Percentiles rank a stretch among this genome's conserved stretches.
Evolutionary conservation across 1,140 invertebrate genomes (phyloP).

Genomic region (Protaetia brevitarsis): DNA sequence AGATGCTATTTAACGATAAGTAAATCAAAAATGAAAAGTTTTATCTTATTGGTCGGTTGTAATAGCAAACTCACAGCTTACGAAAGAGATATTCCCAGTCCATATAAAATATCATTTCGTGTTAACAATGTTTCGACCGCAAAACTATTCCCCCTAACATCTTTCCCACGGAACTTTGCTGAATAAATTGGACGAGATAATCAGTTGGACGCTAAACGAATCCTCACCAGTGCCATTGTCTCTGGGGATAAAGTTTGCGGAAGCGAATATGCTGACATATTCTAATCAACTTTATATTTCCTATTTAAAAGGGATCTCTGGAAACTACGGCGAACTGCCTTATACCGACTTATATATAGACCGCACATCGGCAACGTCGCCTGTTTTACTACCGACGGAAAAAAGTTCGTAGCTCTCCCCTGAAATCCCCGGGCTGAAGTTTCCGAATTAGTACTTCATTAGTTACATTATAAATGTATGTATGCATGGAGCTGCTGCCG

Average conservation of each 20-base stretch:
- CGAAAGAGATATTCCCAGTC: no score
- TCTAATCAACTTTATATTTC: slow-evolving; percentile 9
- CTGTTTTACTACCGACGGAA: neutral
- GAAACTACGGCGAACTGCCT: neutral
- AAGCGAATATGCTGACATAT: neutral
- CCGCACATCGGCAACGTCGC: neutral
- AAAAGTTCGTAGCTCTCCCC: neutral
- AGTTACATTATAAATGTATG: neutral
- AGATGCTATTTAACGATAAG: no score
- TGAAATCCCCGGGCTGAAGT: neutral
- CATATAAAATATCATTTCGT: no score
- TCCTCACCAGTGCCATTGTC: neutral
- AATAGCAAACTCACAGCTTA: no score
- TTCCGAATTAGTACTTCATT: slow-evolving; percentile 1
- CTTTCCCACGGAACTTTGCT: no score
- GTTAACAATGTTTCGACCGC: no score
- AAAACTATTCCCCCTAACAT: no score
- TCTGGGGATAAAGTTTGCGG: neutral
- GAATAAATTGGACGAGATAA: neutral
- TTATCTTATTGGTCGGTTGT: no score
- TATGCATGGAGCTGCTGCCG: neutral
- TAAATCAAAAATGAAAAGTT: no score
- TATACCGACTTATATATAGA: neutral
- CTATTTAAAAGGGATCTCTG: neutral
- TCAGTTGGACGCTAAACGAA: neutral